Evolutionary conservation across 2,797 vertebrate genomes (phyloP), one percentile per base, ranked within the genome.

Genomic region (Otolemur crassicaudatus): DNA sequence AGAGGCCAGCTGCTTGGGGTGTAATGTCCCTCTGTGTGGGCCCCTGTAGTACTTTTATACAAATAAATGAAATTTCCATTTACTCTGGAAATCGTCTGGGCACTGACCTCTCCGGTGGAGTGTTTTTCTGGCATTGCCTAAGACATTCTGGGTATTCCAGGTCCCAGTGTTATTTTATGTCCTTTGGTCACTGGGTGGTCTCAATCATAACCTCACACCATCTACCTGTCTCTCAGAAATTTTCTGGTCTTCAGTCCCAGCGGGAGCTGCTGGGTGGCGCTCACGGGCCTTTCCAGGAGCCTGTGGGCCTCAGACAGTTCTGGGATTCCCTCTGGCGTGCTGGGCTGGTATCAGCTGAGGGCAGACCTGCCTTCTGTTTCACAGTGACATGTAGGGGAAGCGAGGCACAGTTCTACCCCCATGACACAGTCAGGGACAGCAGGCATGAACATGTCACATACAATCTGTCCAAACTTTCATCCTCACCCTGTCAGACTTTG

Each of bases 261-360:
- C 3, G 43, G 27, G n/a, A 14, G 1, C 65, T 1, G 1, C 88
- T 19, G 56, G n/a, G 43, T 3, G 81, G 43, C 0, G 5, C 40
- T 34, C 72, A 4, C 63, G 0, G 13, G 20, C 43, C 4, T 53
- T 53, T 16, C 49, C 13, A 46, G 49, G 7, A 22, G 49, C 20
- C 11, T 69, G n/a, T 14, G 16, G 53, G 87, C 81, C 31, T 53
- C 22, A 19, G 79, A 27, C 49, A 20, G 7, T 1, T 37, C 29
- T 7, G 4, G 0, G 9, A 10, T 11, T 53, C 49, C 53, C 2
- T 31, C 11, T 29, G 29, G 83, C 13, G 29, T 3, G 12, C n/a
- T n/a, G 49, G 1, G 7, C 14, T 16, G 0, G 1, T 0, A 4
- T 10, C 0, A 4, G 40, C 31, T 2, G 2, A 49, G n/a, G 53